These are phyloP conservation scores for Colius striatus DNA, from an alignment of 2,113 vertebrate species.

Conservation along the genomic window DNA sequence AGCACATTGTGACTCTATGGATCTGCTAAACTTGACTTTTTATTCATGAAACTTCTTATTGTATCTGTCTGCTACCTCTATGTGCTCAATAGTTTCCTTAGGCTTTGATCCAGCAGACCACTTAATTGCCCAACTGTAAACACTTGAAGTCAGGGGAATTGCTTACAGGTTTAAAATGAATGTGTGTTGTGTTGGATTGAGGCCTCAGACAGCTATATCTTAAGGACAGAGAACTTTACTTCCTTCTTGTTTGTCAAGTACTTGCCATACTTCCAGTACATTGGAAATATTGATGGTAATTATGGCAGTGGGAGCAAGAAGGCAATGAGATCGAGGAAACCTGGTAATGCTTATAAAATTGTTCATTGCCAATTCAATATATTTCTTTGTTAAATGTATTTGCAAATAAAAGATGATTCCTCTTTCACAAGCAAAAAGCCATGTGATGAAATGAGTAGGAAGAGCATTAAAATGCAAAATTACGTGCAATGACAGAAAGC, in stretches of 20 bases:
- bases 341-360: not conserved
- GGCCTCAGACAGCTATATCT: not conserved
- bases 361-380: constrained; percentile 46
- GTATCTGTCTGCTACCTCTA: not conserved
- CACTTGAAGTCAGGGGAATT: not conserved
- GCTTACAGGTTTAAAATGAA: not conserved
- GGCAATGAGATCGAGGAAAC: not conserved
- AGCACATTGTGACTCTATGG: not conserved
- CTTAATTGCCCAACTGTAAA: not conserved
- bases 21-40: not conserved
- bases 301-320: not conserved
- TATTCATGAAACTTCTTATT: not conserved
- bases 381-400: constrained; percentile 58
- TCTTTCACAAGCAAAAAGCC: not conserved
- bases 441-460: constrained; percentile 58
- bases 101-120: constrained; percentile 19
- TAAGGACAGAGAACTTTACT: not conserved
- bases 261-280: not conserved
- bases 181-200: not conserved
- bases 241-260: not conserved
- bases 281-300: not conserved
- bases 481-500: not conserved
- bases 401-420: constrained; percentile 56
- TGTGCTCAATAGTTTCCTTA: not conserved
- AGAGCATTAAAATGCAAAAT: constrained; percentile 59